A percentile compares a stretch with the other conserved stretches of the same genome.
These are phyloP conservation scores for Zaprionus lachaisei DNA, from an alignment of 1,140 invertebrate species.

Conservation along the genomic window DNA sequence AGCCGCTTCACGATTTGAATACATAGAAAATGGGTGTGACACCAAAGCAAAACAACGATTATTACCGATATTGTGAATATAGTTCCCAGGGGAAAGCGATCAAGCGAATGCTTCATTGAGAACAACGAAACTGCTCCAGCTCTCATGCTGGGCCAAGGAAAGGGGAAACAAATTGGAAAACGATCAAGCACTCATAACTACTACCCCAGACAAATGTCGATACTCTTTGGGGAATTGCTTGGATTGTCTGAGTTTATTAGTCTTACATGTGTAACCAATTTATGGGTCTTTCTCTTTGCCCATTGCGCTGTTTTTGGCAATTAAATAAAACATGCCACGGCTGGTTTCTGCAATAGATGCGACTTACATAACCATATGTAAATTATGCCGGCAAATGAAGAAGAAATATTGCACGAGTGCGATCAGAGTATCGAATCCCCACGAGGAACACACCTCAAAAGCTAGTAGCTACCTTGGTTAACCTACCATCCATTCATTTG, in stretches of 20 bases:
- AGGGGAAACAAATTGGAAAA: conserved; percentile 34
- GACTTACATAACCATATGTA: conserved; percentile 79
- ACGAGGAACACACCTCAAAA: conserved; percentile 69
- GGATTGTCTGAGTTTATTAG: conserved; percentile 47
- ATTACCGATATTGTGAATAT: background rate
- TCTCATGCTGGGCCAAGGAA: conserved; percentile 34
- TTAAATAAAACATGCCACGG: conserved; percentile 77
- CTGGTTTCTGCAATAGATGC: conserved; percentile 56
- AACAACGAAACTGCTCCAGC: conserved; percentile 1
- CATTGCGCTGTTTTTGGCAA: conserved; percentile 63
- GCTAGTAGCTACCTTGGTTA: conserved; percentile 35
- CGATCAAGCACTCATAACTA: conserved; percentile 28
- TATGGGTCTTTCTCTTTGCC: conserved; percentile 42
- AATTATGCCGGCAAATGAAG: conserved; percentile 77
- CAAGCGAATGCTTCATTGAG: conserved; percentile 14
- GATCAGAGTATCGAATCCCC: conserved; percentile 47
- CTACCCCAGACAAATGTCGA: conserved; percentile 4
- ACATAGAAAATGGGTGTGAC: conserved; percentile 53
- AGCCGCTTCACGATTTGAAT: conserved; percentile 40
- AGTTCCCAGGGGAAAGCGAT: conserved; percentile 22
- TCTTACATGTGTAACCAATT: conserved; percentile 60
- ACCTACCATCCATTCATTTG: conserved; percentile 14
- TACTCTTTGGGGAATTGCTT: conserved; percentile 16
- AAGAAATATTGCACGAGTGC: conserved; percentile 71
- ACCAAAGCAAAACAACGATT: conserved; percentile 23